Percentiles rank a stretch among this genome's conserved stretches.
phyloP scores from a whole-genome alignment of 2,888 invertebrate species.

The Dolichopus griseipennis region DNA sequence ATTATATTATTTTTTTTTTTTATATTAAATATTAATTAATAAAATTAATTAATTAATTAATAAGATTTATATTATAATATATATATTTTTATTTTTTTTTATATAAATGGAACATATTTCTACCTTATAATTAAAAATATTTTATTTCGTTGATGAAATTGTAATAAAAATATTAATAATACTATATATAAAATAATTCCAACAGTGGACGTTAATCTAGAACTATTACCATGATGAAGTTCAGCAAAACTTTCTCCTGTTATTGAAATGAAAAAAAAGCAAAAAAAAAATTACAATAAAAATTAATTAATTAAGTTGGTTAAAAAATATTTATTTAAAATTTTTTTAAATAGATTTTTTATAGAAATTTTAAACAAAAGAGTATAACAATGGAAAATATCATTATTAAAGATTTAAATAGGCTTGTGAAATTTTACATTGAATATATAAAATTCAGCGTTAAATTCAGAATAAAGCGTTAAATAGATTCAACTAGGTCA shows the following conservation, averaged over 20 bases:
- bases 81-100: neutral
- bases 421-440: no score
- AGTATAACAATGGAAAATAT: no score
- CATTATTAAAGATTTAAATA: no score
- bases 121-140: constrained; percentile 3
- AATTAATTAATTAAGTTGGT: no score
- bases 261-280: constrained; percentile 22
- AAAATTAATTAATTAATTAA: neutral
- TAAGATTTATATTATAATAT: neutral
- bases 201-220: neutral
- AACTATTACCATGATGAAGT: constrained; percentile 45
- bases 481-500: no score
- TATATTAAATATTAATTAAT: neutral
- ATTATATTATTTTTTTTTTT: neutral
- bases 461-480: no score
- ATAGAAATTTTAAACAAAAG: no score
- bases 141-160: constrained; percentile 7
- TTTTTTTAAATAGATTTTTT: no score
- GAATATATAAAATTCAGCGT: no score
- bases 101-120: neutral
- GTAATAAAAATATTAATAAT: neutral
- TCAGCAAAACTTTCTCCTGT: constrained; percentile 55
- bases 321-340: no score
- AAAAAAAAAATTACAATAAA: no score
- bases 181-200: neutral